These are phyloP conservation scores for Pseudorhiza aurosa DNA, from an alignment of 30 jellyfish, hydroid and myxozoan species.

Conservation along the genomic window DNA sequence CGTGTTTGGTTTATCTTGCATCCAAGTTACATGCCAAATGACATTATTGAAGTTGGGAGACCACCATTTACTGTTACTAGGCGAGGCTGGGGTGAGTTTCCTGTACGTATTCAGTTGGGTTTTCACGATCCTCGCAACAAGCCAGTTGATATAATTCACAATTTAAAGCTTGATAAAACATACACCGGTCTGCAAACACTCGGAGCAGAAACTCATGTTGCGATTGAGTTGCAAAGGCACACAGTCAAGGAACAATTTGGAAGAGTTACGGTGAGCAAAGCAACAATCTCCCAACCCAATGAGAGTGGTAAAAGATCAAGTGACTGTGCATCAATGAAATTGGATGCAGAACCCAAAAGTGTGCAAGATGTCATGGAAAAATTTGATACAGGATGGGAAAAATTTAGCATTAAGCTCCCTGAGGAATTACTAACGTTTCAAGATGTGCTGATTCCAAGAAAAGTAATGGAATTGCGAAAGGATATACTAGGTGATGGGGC, in stretches of 20 bases:
- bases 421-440: neutral
- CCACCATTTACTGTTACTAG: conserved; percentile 96
- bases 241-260: conserved; percentile 23
- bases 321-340: neutral
- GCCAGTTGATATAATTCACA: conserved; percentile 88
- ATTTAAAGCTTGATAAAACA: conserved; percentile 87
- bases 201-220: conserved; percentile 91
- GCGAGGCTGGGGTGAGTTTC: conserved; percentile 99
- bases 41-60: conserved; percentile 73
- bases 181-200: conserved; percentile 98
- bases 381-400: neutral
- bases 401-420: neutral
- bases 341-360: neutral
- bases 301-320: neutral
- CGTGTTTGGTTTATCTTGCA: conserved; percentile 90
- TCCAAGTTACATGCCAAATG: conserved; percentile 98
- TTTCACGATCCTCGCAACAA: conserved; percentile 86
- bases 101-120: conserved; percentile 91
- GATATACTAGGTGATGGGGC: neutral
- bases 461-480: neutral
- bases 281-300: neutral
- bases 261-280: neutral
- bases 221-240: conserved; percentile 84
- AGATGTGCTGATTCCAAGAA: neutral
- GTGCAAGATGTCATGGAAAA: neutral